Base-by-base conservation (phyloP, 64 coral and sea anemone genomes). In the Exaiptasia diaphana region DNA sequence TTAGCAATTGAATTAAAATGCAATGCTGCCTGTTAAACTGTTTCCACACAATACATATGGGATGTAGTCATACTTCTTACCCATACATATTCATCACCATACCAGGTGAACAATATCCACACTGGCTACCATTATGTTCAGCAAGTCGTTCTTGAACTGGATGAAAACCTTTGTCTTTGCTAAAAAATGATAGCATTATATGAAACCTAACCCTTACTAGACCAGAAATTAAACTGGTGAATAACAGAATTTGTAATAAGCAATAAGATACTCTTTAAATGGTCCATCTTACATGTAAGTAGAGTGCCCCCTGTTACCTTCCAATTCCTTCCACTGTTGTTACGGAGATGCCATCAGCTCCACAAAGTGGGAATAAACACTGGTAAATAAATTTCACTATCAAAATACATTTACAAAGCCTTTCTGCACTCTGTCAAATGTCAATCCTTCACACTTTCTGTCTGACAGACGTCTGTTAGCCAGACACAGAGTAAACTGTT, bases 41-140 rank as follows among this genome's bases (percentile, higher is more conserved):
- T 1, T 60, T 60, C 31, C 12, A 60, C n/a, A 64, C 14, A 64
- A 4, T 31, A 64, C 8, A 64, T 31, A 64, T 33, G 14, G 20
- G 20, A 64, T 31, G 36, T 3, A 59, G 12, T 12, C 36, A 14
- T 17, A 54, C 10, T 20, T 69, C 90, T 9, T 32, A 93, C 90
- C 90, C 71, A 55, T 77, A 93, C 90, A 93, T 93, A 34, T 77
- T 93, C 83, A 93, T 93, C 18, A 93, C 90, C 50, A 93, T 82
- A 17, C 90, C 90, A 2, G 90, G 90, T 38, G 90, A 82, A 39
- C 90, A 93, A 31, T 83, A 93, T 11, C 90, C 90, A 87, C 90
- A 93, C 71, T 93, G 90, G 38, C 83, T 87, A 41, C 90, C 90
- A 69, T 93, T 93, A 24, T 87, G 84, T 20, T 87, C 84, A 41